Evolutionary conservation across 1,140 invertebrate species (phyloP).

Genomic region (Sesamia nonagrioides): DNA sequence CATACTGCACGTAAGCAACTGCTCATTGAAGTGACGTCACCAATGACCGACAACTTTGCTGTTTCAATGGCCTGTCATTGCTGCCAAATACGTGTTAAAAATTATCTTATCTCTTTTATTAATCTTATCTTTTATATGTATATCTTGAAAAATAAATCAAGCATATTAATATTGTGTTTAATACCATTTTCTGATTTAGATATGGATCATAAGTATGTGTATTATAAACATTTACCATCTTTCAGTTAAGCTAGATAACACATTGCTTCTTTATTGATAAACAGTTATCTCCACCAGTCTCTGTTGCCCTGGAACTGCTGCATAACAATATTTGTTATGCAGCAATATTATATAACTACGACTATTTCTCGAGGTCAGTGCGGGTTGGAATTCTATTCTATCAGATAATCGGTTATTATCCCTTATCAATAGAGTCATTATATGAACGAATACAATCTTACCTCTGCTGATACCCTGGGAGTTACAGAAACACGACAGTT

Average conservation of each 20-base stretch:
- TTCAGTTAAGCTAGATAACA: neutral
- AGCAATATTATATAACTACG: no score
- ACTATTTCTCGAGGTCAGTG: no score
- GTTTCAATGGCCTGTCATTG: neutral
- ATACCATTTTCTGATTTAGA: neutral
- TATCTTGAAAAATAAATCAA: neutral
- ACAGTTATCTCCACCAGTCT: neutral
- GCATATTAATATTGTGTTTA: neutral
- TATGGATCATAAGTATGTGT: neutral
- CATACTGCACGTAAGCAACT: no score
- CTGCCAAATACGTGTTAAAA: neutral
- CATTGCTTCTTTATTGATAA: neutral
- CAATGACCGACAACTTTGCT: no score
- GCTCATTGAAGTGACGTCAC: no score
- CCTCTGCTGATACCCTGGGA: constrained; percentile 14
- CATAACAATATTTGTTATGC: neutral
- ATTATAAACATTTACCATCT: neutral
- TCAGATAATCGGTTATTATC: constrained; percentile 9
- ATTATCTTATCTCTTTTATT: neutral
- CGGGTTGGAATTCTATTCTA: neutral
- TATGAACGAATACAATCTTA: constrained; percentile 1
- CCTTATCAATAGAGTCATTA: constrained; percentile 4
- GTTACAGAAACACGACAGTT: neutral
- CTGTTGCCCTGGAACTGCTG: neutral
- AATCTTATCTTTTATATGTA: neutral